Conservation (phyloP, 2,113 vertebrate species). For the Neogale vison region DNA sequence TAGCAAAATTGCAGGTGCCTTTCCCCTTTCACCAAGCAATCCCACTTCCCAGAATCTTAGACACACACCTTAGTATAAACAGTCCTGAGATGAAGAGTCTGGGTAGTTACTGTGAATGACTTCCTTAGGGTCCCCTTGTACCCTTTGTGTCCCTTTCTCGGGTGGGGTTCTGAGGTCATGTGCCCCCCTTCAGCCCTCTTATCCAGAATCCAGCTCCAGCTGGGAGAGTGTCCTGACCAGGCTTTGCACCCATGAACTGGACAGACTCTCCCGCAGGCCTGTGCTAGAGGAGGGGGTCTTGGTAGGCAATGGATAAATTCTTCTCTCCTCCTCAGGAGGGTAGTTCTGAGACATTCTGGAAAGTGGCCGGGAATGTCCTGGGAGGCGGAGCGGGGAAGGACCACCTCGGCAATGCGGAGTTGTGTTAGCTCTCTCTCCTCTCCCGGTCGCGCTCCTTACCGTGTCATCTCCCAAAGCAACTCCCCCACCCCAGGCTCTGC, state of each 20-base stretch:
- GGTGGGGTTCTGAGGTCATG: background rate
- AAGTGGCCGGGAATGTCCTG: background rate
- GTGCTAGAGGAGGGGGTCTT: background rate
- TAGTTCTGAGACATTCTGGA: background rate
- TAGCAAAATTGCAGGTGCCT: background rate
- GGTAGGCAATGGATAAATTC: background rate
- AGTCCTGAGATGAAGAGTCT: background rate
- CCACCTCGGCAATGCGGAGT: background rate
- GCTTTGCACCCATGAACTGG: background rate
- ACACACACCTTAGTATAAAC: background rate
- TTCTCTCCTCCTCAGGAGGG: background rate
- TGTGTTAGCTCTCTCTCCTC: background rate
- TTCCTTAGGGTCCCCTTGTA: background rate
- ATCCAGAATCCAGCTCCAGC: background rate
- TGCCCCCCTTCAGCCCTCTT: background rate
- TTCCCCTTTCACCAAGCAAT: background rate
- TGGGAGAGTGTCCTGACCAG: background rate
- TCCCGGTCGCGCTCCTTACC: background rate
- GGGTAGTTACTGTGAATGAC: background rate
- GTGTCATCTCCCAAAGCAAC: background rate
- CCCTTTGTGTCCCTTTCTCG: background rate
- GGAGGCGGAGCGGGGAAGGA: background rate
- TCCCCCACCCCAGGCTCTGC: too few species aligned
- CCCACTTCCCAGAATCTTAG: background rate
- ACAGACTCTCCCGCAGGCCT: background rate